Base-by-base conservation (phyloP, 2,888 invertebrate species). In the Mesochorus sp. region DNA sequence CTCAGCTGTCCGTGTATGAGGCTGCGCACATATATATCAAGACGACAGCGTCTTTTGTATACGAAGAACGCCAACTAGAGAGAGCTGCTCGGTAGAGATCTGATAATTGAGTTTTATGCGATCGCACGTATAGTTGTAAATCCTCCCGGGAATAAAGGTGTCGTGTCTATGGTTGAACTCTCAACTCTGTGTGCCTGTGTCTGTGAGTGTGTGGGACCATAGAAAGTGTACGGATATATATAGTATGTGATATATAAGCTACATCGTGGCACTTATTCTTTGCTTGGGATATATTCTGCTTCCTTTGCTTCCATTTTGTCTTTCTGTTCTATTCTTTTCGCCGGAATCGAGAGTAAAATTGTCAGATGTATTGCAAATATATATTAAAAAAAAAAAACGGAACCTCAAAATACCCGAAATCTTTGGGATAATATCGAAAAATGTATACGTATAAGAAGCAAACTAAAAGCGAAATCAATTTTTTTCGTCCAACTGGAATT, bases 101-200 rank as follows among this genome's bases (percentile, higher is more conserved):
- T 85, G 85, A 85, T 87, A 87, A 87, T 87, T 87, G 87, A 86
- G 85, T 84, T 87, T 87, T 86, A 87, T 87, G 87, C 87, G 84
- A 85, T 87, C 86, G 85, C 87, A 87, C 87, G 87, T 85, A n/a
- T n/a, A 81, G 82, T 78, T 83, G 81, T 85, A 86, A 87, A 87
- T 87, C 86, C 87, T 62, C 74, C 31, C 44, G 83, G 68, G 86
- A 86, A 83, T 85, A 85, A 71, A 83, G 79, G 80, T 83, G 79
- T 77, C 68, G 62, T 81, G 39, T 55, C 72, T 61, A 28, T 39
- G 5, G 28, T 71, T 31, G 42, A 62, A 61, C 31, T 61, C 19
- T 17, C 44, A 10, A 12, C 31, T 53, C 5, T n/a, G 28, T 2
- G 31, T n/a, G 28, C 5, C 39, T 49, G 28, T 10, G 26, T 70